phyloP scores from a whole-genome alignment of 2,888 invertebrate genomes.

The Clusia tigrina region DNA sequence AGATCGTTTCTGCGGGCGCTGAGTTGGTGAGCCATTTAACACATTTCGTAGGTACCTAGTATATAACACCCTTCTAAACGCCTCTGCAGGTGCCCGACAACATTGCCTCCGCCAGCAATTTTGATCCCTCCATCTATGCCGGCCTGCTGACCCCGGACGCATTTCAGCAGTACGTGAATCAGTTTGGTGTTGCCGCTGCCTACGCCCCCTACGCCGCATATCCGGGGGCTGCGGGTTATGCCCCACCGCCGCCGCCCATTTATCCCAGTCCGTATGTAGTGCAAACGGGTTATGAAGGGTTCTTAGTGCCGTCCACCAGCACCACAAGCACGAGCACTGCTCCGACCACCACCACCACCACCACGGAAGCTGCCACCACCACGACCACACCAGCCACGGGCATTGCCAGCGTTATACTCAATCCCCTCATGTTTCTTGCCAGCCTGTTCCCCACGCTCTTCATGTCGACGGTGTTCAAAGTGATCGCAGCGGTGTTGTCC shows the following conservation, averaged over 20 bases:
- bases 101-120: slow-evolving; percentile 45
- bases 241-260: slow-evolving; percentile 44
- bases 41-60: background rate
- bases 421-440: slow-evolving; percentile 42
- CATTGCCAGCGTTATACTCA: too few relatives aligned
- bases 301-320: slow-evolving; percentile 56
- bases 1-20: background rate
- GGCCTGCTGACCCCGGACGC: slow-evolving; percentile 57
- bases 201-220: slow-evolving; percentile 42
- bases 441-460: slow-evolving; percentile 52
- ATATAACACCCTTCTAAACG: too few relatives aligned
- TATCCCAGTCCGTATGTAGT: slow-evolving; percentile 57
- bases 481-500: slow-evolving; percentile 64
- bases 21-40: background rate
- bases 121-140: slow-evolving; percentile 53
- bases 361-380: slow-evolving; percentile 22
- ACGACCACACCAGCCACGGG: slow-evolving; percentile 34
- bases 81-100: slow-evolving; percentile 42
- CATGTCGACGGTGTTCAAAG: slow-evolving; percentile 61
- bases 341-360: slow-evolving; percentile 32
- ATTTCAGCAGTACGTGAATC: slow-evolving; percentile 60
- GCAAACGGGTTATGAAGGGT: slow-evolving; percentile 65
- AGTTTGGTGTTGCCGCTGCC: slow-evolving; percentile 53
- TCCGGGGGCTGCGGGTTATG: slow-evolving; percentile 41
- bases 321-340: slow-evolving; percentile 31